phyloP scores from a whole-genome alignment of 2,113 vertebrate genomes.

The Laticauda laticaudata region DNA sequence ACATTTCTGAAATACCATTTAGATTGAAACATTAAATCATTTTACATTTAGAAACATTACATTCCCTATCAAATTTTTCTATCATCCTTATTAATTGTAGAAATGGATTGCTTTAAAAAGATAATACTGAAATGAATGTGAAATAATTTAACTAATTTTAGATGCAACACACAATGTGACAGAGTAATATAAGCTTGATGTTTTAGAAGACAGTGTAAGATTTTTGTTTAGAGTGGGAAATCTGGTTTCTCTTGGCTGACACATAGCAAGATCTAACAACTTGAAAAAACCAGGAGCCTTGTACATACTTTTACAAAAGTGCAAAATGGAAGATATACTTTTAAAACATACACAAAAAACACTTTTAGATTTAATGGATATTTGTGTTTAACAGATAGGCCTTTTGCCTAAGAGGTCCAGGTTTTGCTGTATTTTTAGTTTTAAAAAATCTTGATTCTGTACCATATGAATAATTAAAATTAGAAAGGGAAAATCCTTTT shows the following conservation, averaged over 20 bases:
- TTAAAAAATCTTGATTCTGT: conserved; percentile 6
- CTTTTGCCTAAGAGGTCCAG: background rate
- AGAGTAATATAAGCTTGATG: background rate
- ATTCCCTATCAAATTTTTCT: conserved; percentile 13
- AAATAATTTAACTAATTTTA: background rate
- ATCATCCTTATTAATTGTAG: background rate
- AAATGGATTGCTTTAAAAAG: background rate
- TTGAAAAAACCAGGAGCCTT: background rate
- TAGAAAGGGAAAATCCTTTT: conserved; percentile 2
- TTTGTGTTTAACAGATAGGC: too few species aligned
- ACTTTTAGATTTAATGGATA: background rate
- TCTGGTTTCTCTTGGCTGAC: background rate
- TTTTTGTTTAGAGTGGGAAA: background rate
- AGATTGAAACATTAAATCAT: conserved; percentile 14
- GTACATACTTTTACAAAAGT: background rate
- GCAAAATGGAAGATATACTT: background rate
- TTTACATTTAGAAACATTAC: conserved; percentile 6
- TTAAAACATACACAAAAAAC: background rate
- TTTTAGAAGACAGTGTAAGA: background rate
- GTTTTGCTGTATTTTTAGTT: conserved; percentile 8
- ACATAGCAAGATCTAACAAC: background rate
- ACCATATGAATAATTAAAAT: background rate
- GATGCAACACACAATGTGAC: background rate
- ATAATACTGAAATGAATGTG: too few species aligned
- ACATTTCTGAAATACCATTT: conserved; percentile 28